phyloP scores from a whole-genome alignment of 2,113 vertebrate genomes.

The Australoheros scitulus region DNA sequence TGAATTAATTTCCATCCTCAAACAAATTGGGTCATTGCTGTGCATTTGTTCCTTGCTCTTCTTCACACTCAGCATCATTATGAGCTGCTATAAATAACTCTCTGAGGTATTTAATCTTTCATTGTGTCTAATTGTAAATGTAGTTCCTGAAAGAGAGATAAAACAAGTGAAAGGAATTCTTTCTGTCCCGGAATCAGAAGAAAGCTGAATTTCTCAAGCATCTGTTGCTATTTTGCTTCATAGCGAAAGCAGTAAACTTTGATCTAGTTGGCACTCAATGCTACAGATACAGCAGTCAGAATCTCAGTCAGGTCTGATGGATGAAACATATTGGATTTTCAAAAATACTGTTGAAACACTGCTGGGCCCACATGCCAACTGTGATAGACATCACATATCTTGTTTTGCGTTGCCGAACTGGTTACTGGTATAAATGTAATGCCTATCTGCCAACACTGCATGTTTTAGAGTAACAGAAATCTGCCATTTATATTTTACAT shows the following conservation, averaged over 20 bases:
- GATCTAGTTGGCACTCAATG: neutral
- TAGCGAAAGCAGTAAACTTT: neutral
- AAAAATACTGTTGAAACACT: conserved; percentile 3
- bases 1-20: conserved; percentile 67
- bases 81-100: neutral
- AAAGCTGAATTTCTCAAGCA: neutral
- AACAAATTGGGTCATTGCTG: conserved; percentile 32
- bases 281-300: neutral
- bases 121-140: neutral
- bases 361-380: neutral
- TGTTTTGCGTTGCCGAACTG: too few relatives aligned
- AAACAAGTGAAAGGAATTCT: neutral
- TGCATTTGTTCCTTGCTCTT: conserved; percentile 12
- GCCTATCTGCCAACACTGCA: neutral
- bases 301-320: neutral
- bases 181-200: neutral
- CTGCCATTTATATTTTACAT: neutral
- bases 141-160: neutral
- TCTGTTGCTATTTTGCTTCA: neutral
- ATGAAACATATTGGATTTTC: conserved; percentile 5
- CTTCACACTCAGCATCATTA: neutral
- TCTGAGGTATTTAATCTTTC: neutral
- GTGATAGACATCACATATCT: neutral
- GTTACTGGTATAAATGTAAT: neutral
- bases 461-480: neutral